Conservation (phyloP, 2,797 vertebrate species). For the Cossypha heuglini region DNA sequence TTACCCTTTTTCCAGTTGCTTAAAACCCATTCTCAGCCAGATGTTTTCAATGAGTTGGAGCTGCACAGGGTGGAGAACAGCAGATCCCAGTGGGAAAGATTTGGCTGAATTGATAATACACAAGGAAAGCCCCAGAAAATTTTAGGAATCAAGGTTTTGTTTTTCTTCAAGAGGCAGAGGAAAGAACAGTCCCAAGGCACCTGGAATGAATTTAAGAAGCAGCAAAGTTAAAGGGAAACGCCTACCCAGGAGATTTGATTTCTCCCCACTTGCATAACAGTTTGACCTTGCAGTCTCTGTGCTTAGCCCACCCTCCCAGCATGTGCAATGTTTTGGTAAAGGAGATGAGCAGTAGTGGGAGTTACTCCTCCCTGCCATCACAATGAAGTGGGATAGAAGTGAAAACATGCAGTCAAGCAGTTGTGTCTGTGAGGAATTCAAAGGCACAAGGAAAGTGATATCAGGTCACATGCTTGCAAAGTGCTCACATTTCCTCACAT, state of each 20-base stretch:
- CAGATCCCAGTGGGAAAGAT: constrained; percentile 23
- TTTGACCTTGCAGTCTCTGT: neutral
- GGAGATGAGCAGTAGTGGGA: neutral
- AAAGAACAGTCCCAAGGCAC: neutral
- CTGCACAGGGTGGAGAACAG: constrained; percentile 39
- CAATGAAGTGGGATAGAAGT: neutral
- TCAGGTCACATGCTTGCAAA: neutral
- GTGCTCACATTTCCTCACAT: neutral
- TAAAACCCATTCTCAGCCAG: neutral
- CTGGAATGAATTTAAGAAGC: constrained; percentile 35
- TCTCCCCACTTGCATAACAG: neutral
- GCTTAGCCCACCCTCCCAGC: neutral
- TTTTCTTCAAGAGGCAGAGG: constrained; percentile 9
- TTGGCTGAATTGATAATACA: constrained; percentile 20
- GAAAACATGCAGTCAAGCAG: neutral
- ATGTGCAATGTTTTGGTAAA: neutral
- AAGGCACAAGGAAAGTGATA: neutral
- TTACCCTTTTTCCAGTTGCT: neutral
- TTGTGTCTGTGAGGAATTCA: neutral
- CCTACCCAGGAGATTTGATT: neutral
- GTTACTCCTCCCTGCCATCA: neutral
- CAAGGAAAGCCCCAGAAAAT: constrained; percentile 30
- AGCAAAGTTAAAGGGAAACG: neutral
- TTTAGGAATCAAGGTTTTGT: constrained; percentile 30
- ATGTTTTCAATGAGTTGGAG: constrained; percentile 35